Evolutionary conservation across 1,140 invertebrate genomes (phyloP).

Genomic region (Micrasema minimum): DNA sequence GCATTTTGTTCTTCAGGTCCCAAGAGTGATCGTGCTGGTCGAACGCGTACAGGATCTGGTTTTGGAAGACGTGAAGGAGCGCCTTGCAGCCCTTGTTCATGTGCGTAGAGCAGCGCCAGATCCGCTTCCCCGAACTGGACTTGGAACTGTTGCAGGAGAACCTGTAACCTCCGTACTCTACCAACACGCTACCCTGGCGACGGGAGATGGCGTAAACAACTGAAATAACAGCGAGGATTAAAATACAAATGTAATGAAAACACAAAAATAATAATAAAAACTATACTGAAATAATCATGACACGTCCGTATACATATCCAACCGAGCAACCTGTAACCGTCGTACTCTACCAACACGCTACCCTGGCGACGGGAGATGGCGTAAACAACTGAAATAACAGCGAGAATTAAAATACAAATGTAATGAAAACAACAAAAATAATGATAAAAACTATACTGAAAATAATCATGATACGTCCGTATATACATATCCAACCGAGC

Average conservation of each 20-base stretch:
- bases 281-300: no score
- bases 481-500: no score
- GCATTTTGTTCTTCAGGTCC: no score
- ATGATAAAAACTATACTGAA: neutral
- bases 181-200: neutral
- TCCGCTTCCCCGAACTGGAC: constrained; percentile 12
- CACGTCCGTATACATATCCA: no score
- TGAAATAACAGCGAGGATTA: constrained; percentile 20
- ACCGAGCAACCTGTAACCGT: constrained; percentile 29
- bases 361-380: neutral
- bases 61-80: constrained; percentile 53
- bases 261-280: neutral
- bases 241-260: neutral
- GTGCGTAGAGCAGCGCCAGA: constrained; percentile 58
- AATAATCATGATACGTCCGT: no score
- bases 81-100: constrained; percentile 55
- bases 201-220: neutral
- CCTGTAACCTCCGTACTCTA: constrained; percentile 13
- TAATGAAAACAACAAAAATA: neutral
- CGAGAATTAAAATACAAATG: neutral
- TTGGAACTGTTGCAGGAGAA: constrained; percentile 19
- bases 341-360: neutral
- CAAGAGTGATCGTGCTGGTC: constrained; percentile 35
- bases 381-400: constrained; percentile 29
- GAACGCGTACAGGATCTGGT: constrained; percentile 48